Evolutionary conservation across 2,888 invertebrate species (phyloP), one percentile per base, ranked within the genome.

Genomic region (Pyrocoelia pectoralis): DNA sequence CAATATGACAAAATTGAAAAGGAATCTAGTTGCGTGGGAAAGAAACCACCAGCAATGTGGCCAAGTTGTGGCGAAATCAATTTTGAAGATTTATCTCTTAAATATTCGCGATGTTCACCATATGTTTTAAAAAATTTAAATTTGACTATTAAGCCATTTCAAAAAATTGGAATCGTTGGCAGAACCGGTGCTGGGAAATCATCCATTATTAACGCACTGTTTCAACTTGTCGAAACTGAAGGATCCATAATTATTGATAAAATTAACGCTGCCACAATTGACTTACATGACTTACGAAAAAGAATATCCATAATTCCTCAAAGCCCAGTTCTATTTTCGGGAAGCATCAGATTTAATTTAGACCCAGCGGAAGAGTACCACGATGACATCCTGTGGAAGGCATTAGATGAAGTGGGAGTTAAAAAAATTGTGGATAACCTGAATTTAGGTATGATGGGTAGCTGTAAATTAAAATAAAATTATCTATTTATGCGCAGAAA

Each of bases 351-450:
- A 43, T 6, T n/a, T 9, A 43, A 43, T 43, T 43, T 43, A 15
- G 43, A 43, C 12, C 43, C 43, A 15, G 13, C 15, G 2, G 88
- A 90, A 65, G 88, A 89, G 73, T 91, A 91, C 74, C 83, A 87
- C 0, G 96, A 96, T 73, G 85, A 86, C 6, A 85, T 89, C 61
- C 81, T 97, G 1, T 96, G 96, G 95, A 84, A 87, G 63, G 94
- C 93, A 0, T 81, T 97, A 15, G 93, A 94, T 69, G 92, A 95
- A 74, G 88, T 89, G 77, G 82, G 82, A 46, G 19, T 66, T 14
- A 56, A 48, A n/a, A n/a, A 54, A 3, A 19, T 49, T 29, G 43
- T 54, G 10, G 41, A 24, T 5, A 24, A 24, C 6, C 6, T 24
- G 6, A 3, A 6, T 5, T 24, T 59, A 82, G 91, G 90, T 56